These are phyloP conservation scores for Agrochola litura DNA, from an alignment of 2,888 invertebrate genomes.

Conservation along the genomic window DNA sequence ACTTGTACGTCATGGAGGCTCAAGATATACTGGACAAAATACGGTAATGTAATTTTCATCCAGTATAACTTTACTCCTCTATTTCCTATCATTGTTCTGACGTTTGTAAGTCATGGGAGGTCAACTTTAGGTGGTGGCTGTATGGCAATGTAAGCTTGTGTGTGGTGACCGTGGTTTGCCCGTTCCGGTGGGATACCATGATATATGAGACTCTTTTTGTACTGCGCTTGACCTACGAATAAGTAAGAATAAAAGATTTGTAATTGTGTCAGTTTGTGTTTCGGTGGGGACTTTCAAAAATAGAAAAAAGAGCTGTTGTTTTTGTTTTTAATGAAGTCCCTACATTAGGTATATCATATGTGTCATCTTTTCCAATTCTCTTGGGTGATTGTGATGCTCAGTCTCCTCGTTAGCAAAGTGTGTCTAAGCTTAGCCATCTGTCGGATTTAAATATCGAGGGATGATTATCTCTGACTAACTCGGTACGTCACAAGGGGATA, in stretches of 20 bases:
- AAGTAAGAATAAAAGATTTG: constrained; percentile 63
- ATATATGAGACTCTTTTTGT: constrained; percentile 82
- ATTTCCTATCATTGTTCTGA: constrained; percentile 27
- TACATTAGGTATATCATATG: background rate
- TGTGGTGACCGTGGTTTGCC: constrained; percentile 80
- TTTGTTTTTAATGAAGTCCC: background rate
- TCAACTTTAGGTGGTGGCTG: constrained; percentile 69
- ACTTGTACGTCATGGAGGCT: constrained; percentile 49
- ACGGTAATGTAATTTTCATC: constrained; percentile 71
- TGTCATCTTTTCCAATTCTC: constrained; percentile 9
- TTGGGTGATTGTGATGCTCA: background rate
- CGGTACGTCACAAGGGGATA: constrained; percentile 14
- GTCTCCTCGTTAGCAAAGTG: constrained; percentile 37
- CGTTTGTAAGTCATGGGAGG: constrained; percentile 38
- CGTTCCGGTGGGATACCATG: constrained; percentile 86
- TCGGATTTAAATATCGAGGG: constrained; percentile 16
- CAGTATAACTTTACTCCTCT: constrained; percentile 37
- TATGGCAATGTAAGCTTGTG: constrained; percentile 79
- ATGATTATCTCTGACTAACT: constrained; percentile 1
- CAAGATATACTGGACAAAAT: constrained; percentile 68
- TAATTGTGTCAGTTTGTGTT: constrained; percentile 45
- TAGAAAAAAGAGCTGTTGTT: background rate
- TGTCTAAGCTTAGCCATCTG: constrained; percentile 26
- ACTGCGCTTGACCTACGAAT: constrained; percentile 81
- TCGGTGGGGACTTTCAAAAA: constrained; percentile 31